Percentiles rank a stretch among this genome's conserved stretches.
These are phyloP conservation scores for Onychomys arenicola DNA, from an alignment of 2,797 vertebrate genomes.

Conservation along the genomic window DNA sequence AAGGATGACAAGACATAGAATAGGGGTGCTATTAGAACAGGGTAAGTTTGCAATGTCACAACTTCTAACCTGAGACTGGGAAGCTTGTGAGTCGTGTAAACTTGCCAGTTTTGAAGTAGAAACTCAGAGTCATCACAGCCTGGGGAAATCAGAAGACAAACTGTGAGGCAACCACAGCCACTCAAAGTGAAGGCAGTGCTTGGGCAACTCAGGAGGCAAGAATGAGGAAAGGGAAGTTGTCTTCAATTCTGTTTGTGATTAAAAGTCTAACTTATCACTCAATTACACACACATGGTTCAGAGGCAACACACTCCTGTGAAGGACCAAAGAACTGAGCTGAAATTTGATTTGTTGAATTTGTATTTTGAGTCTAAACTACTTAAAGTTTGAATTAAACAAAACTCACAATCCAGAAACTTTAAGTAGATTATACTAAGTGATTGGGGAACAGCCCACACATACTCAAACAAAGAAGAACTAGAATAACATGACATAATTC, in stretches of 20 bases:
- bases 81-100: not conserved
- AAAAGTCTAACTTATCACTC: not conserved
- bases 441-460: no score
- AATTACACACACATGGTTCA: not conserved
- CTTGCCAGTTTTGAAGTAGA: not conserved
- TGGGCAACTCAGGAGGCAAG: not conserved
- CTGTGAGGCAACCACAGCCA: not conserved
- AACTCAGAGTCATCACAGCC: not conserved
- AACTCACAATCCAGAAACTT: not conserved
- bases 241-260: not conserved
- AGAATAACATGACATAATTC: not conserved
- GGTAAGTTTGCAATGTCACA: not conserved
- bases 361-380: not conserved
- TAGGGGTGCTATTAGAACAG: not conserved
- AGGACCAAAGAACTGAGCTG: not conserved
- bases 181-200: not conserved
- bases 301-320: not conserved
- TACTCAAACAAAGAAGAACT: not conserved
- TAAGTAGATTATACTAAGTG: not conserved
- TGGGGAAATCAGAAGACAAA: not conserved
- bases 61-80: rapidly evolving
- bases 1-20: not conserved
- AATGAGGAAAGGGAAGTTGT: rapidly evolving
- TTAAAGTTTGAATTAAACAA: not conserved
- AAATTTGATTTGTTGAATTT: not conserved